Conservation (phyloP, 2,797 vertebrate species). For the Rhinatrema bivittatum region DNA sequence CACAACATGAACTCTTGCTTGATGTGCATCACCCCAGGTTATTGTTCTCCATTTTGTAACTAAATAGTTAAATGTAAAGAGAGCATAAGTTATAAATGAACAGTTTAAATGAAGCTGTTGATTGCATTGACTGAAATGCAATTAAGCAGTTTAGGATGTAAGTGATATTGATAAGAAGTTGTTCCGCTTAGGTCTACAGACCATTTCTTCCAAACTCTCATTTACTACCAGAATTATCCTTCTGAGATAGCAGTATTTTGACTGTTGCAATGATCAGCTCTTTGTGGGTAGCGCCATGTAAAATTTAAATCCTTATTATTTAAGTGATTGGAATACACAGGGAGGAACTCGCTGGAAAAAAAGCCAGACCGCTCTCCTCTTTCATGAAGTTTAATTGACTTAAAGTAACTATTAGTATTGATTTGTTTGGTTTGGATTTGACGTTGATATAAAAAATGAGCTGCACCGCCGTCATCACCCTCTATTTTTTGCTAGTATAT, state of each 20-base stretch:
- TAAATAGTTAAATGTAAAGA: constrained; percentile 29
- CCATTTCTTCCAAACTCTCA: constrained; percentile 30
- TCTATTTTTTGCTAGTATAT: too few species aligned
- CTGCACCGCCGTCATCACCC: not conserved
- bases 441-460: not conserved
- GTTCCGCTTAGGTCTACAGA: constrained; percentile 29
- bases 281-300: constrained; percentile 13
- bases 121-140: constrained; percentile 48
- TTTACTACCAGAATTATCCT: constrained; percentile 21
- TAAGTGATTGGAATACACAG: constrained; percentile 10
- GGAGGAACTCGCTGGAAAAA: constrained; percentile 7
- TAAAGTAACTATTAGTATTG: constrained; percentile 7
- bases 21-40: too few species aligned
- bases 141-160: constrained; percentile 47
- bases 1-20: too few species aligned
- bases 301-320: too few species aligned
- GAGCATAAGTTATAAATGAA: constrained; percentile 42
- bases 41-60: constrained; percentile 19
- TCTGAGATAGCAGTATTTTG: constrained; percentile 13
- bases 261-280: constrained; percentile 24
- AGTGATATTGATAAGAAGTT: constrained; percentile 45
- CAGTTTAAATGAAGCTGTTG: constrained; percentile 44
- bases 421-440: constrained; percentile 2
- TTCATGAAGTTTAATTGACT: constrained; percentile 7
- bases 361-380: not conserved